Evolutionary conservation across 2,888 invertebrate genomes (phyloP).

Genomic region (Catocala nupta): DNA sequence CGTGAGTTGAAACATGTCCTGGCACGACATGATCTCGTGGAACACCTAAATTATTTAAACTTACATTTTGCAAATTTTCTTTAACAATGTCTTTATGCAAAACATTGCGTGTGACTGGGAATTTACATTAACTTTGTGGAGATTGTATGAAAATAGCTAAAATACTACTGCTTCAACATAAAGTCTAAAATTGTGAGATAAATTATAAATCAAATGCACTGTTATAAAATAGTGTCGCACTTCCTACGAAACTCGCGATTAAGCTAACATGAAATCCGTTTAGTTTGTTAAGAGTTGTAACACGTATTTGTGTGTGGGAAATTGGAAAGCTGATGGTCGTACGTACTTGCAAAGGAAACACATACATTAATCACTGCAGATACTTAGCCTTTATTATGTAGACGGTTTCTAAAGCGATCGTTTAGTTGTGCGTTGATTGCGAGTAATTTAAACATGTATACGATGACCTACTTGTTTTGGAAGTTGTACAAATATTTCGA

Average conservation of each 20-base stretch:
- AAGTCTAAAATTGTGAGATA: slow-evolving; percentile 37
- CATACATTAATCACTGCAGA: slow-evolving; percentile 32
- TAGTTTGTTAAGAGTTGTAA: slow-evolving; percentile 40
- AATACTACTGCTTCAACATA: slow-evolving; percentile 32
- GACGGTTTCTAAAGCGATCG: slow-evolving; percentile 14
- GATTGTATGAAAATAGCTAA: slow-evolving; percentile 20
- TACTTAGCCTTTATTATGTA: slow-evolving; percentile 22
- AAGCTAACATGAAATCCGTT: slow-evolving; percentile 52
- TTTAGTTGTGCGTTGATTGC: slow-evolving; percentile 9
- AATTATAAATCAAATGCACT: slow-evolving; percentile 19
- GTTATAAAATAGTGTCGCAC: slow-evolving; percentile 25
- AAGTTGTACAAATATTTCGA: slow-evolving; percentile 22
- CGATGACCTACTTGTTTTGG: slow-evolving; percentile 17
- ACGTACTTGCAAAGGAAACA: slow-evolving; percentile 35
- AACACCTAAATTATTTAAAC: slow-evolving; percentile 39
- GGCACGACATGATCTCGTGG: slow-evolving; percentile 35
- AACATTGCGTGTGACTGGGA: slow-evolving; percentile 72
- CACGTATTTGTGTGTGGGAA: slow-evolving; percentile 59
- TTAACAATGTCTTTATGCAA: slow-evolving; percentile 71
- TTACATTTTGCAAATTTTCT: slow-evolving; percentile 52
- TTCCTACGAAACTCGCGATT: slow-evolving; percentile 36
- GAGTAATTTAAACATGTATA: slow-evolving; percentile 6
- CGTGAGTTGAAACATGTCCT: slow-evolving; percentile 31
- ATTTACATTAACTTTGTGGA: slow-evolving; percentile 40
- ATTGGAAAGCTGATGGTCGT: slow-evolving; percentile 61